Evolutionary conservation across 2,113 vertebrate genomes (phyloP), one percentile per base, ranked within the genome.

Genomic region (Salvelinus namaycush): DNA sequence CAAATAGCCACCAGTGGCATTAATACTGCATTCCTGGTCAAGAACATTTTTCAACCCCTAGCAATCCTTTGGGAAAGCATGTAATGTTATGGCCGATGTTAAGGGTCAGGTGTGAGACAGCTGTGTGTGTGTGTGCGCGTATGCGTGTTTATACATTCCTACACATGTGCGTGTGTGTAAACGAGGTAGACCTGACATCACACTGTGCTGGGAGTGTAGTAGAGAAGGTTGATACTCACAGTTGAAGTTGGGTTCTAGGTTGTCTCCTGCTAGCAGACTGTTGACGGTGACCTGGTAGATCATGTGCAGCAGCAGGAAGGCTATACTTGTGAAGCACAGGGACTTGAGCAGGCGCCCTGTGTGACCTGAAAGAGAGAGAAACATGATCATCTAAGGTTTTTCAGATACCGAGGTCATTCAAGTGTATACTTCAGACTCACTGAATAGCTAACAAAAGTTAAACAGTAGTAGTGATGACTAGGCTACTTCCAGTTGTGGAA

Each of bases 241-340:
- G 91, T 96, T 97, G 90, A 92, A 95, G 76, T 91, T 89, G 20
- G 95, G 94, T 59, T 94, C 85, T 13, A 97, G 94, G 68, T 81
- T 93, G 79, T 91, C 94, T 88, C 90, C 92, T 82, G 96, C 96
- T 90, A 97, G 93, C 39, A 99, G 95, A 88, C 96, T 98, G 90
- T 95, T 94, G 93, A 99, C 78, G 5, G 95, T 97, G 90, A 98
- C 98, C 92, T 99, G 98, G 90, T 97, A 99, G 92, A 98, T 94
- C 92, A 98, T 95, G 90, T 99, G 97, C 74, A 99, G 91, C 82
- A 98, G 88, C 91, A 99, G 93, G 92, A 99, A 99, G 84, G 95
- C 96, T 73, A 98, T 84, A 92, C 98, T 99, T 90, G 92, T 94
- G 92, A 98, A 95, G 93, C 97, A 99, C 80, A 99, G 92, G 69